Percentiles rank a stretch among this genome's conserved stretches.
These are phyloP conservation scores for Euplexia lucipara DNA, from an alignment of 2,888 invertebrate genomes.

Conservation along the genomic window DNA sequence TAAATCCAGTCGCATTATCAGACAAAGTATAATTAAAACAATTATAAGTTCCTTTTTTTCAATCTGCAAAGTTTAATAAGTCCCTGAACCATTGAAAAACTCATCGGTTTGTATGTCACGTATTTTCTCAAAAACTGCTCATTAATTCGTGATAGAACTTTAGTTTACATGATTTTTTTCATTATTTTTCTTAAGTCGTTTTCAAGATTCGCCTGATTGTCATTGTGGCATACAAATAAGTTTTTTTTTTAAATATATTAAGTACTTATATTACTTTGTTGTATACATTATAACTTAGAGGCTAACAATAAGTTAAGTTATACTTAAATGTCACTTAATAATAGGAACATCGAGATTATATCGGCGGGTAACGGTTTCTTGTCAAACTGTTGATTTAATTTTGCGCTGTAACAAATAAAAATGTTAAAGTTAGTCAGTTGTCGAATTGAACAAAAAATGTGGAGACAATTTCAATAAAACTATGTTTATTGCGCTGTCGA, in stretches of 20 bases:
- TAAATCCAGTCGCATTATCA: conserved; percentile 47
- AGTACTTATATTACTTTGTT: conserved; percentile 58
- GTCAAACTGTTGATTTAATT: conserved; percentile 40
- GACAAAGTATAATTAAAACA: conserved; percentile 30
- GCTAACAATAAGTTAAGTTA: conserved; percentile 73
- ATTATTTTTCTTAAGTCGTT: background rate
- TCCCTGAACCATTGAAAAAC: conserved; percentile 43
- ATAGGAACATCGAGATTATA: conserved; percentile 78
- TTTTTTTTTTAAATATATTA: conserved; percentile 47
- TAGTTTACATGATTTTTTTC: background rate
- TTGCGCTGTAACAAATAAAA: conserved; percentile 60
- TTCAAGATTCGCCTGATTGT: conserved; percentile 28
- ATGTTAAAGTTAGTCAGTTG: background rate
- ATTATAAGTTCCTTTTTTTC: conserved; percentile 19
- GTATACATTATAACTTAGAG: conserved; percentile 61
- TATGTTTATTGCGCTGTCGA: no score
- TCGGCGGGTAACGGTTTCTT: conserved; percentile 79
- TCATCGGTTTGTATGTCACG: background rate
- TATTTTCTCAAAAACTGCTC: conserved; percentile 2
- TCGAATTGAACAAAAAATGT: no score
- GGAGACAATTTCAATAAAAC: no score
- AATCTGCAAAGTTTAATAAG: conserved; percentile 25
- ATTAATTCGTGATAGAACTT: background rate
- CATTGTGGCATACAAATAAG: conserved; percentile 31
- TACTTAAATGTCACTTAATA: conserved; percentile 64